phyloP scores from a whole-genome alignment of 2,888 invertebrate species.

The Lasioglossum leucozonium region DNA sequence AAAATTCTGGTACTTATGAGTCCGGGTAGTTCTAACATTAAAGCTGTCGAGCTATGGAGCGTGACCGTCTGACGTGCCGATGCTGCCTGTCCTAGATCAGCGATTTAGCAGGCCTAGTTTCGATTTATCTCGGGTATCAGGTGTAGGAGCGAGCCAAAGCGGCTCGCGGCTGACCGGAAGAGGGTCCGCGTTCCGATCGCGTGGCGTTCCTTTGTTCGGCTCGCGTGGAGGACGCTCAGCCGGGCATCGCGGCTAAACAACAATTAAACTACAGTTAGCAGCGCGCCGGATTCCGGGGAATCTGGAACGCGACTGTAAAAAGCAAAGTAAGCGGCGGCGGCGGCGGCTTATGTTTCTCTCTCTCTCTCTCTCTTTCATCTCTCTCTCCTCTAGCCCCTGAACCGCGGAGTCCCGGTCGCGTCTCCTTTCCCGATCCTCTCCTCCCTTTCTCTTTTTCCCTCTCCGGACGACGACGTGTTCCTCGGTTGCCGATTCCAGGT shows the following conservation, averaged over 20 bases:
- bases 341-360: conserved; percentile 29
- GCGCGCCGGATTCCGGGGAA: conserved; percentile 78
- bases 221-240: conserved; percentile 3
- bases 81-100: background rate
- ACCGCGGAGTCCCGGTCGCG: conserved; percentile 28
- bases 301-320: conserved; percentile 80
- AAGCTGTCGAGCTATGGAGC: background rate
- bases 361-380: background rate
- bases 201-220: conserved; percentile 40
- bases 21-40: background rate
- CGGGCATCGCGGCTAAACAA: conserved; percentile 73
- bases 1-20: no score
- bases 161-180: conserved; percentile 44
- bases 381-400: background rate
- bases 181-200: conserved; percentile 41
- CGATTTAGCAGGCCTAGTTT: background rate
- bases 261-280: conserved; percentile 80
- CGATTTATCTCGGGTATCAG: background rate
- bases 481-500: conserved; percentile 63
- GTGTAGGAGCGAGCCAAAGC: background rate
- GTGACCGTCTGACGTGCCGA: background rate
- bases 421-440: conserved; percentile 52
- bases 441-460: conserved; percentile 22
- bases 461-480: conserved; percentile 50
- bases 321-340: conserved; percentile 76